Evolutionary conservation across 2,797 vertebrate genomes (phyloP), one percentile per base, ranked within the genome.

Genomic region (Muscicapa striata): DNA sequence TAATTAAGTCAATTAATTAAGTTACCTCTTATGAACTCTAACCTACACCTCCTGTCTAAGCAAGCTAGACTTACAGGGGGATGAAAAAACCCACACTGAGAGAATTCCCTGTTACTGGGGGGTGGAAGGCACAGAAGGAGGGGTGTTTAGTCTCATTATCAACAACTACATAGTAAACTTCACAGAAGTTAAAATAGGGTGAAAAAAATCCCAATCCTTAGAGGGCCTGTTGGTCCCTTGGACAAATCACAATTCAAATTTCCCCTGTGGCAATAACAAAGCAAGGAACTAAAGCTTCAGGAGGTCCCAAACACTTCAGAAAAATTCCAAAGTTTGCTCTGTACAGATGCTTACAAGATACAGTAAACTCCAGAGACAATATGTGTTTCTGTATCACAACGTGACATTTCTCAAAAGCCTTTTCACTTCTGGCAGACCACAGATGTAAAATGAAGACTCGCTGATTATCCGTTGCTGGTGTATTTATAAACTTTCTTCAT

Each of bases 401-500:
- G 2, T 26, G 36, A 43, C 29, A 21, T 66, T 84, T 90, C 74
- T 90, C 18, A 36, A 89, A 84, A 85, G 59, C 52, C 43, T 68
- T 77, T 67, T 80, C 55, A 40, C 51, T 90, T 67, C 36, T 92
- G 63, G 69, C 69, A 95, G 66, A 46, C n/a, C 4, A 48, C 7
- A 69, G 89, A 92, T 49, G 55, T 5, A 52, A 88, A 85, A 86
- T 27, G 83, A 95, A 93, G 75, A 91, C 41, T 73, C 2, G 5
- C 40, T 1, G 13, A 94, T 88, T 67, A 94, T 32, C 59, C 0
- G 0, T 26, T 84, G 63, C 80, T 54, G 62, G 84, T 91, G 5
- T 79, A 93, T 93, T 96, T 93, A 93, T 93, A 96, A 95, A 94
- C 83, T 84, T 81, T 36, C 88, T 90, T 93, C 67, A 94, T 93